A percentile compares a stretch with the other conserved stretches of the same genome.
Conservation (phyloP, 2,888 invertebrate genomes). For the Thumatha senex region DNA sequence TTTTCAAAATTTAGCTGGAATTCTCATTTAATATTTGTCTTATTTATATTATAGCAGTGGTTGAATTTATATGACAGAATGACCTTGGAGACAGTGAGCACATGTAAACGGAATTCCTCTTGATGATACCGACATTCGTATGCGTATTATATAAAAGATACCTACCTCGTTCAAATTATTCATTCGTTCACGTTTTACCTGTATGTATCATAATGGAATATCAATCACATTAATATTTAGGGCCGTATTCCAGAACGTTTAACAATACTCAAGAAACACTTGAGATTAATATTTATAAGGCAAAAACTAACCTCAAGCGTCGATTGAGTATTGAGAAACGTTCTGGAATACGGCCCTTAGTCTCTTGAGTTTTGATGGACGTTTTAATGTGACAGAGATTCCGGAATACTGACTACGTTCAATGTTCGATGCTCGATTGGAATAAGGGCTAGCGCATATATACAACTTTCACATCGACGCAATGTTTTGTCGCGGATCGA, state of each 20-base stretch:
- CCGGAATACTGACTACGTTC: too few species aligned
- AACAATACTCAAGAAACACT: too few species aligned
- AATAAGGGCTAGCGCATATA: too few species aligned
- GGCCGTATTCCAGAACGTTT: too few species aligned
- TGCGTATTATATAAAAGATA: background rate
- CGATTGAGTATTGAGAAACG: too few species aligned
- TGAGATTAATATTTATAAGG: too few species aligned
- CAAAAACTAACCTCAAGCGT: too few species aligned
- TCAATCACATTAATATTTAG: background rate
- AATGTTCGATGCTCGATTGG: too few species aligned
- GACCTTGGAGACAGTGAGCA: conserved; percentile 41
- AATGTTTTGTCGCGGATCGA: too few species aligned
- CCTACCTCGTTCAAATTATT: conserved; percentile 1
- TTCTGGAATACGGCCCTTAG: too few species aligned
- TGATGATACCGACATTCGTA: conserved; percentile 26
- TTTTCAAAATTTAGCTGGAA: conserved; percentile 6
- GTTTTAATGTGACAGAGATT: background rate
- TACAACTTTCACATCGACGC: too few species aligned
- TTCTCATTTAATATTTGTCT: conserved; percentile 32
- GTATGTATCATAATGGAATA: background rate
- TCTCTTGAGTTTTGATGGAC: too few species aligned
- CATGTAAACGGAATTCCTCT: conserved; percentile 41
- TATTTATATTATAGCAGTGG: conserved; percentile 14
- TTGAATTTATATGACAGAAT: conserved; percentile 39
- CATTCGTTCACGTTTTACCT: conserved; percentile 3